Evolutionary conservation across 2,797 vertebrate genomes (phyloP).

Genomic region (Schizothorax lantsangensis): DNA sequence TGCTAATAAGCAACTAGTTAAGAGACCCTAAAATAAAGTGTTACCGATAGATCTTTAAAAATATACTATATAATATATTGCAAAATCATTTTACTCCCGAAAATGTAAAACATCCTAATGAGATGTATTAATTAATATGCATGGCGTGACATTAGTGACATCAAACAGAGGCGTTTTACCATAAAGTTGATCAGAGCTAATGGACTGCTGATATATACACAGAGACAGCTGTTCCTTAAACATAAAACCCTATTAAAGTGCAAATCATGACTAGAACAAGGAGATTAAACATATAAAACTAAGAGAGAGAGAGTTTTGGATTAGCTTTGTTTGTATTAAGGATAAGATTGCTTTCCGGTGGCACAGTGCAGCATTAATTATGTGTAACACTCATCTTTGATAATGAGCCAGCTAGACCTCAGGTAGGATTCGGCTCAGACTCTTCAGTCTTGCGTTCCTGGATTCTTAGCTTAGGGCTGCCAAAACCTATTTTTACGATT

Average conservation of each 20-base stretch:
- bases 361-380: slow-evolving; percentile 17
- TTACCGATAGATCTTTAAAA: no score
- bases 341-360: neutral
- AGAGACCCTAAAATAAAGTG: no score
- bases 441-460: neutral
- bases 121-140: slow-evolving; percentile 53
- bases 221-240: slow-evolving; percentile 24
- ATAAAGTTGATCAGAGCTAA: slow-evolving; percentile 48
- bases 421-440: slow-evolving; percentile 6
- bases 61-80: no score
- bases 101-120: neutral
- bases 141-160: slow-evolving; percentile 38
- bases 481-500: no score
- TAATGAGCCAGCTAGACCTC: slow-evolving; percentile 1
- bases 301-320: slow-evolving; percentile 20
- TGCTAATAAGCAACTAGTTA: no score
- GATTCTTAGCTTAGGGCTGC: slow-evolving; percentile 1
- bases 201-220: slow-evolving; percentile 31
- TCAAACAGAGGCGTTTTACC: slow-evolving; percentile 47
- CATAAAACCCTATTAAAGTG: slow-evolving; percentile 37
- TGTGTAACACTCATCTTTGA: slow-evolving; percentile 9
- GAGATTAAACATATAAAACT: slow-evolving; percentile 35
- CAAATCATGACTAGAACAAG: slow-evolving; percentile 27
- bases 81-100: neutral
- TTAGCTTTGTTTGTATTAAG: slow-evolving; percentile 33